Evolutionary conservation across 2,888 invertebrate genomes (phyloP), one percentile per base, ranked within the genome.

Genomic region (Ditula angustiorana): DNA sequence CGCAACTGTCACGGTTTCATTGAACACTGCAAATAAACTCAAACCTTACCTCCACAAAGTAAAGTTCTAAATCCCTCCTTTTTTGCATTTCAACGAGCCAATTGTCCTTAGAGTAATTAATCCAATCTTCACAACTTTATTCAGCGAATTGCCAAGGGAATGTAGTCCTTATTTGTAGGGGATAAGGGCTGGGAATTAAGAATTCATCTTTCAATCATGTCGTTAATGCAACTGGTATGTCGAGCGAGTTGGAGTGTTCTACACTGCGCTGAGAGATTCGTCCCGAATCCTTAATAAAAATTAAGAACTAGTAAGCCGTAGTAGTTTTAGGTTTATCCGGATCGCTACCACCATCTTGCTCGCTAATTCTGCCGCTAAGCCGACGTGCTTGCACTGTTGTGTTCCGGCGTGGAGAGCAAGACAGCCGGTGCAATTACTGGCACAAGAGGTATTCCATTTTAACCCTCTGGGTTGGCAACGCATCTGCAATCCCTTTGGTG

Each of bases 151-250:
- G 37, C 13, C 50, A 50, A 21, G 13, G 37, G 49, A 57, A 50
- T 41, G 19, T 57, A 37, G 37, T 30, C 44, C 4, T 33, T 63
- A 57, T 44, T 0, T 2, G 2, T 1, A 8, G 10, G 62, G 37
- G 44, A 57, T 57, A 57, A 62, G 49, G 56, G 33, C n/a, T 19
- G 11, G 16, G 44, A 28, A 61, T 62, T 56, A 56, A 62, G 28
- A 26, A 62, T 62, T 62, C 56, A 62, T 62, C 56, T 23, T 62
- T 62, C 49, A 62, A 62, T 62, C 61, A 62, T 47, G 61, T n/a
- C 21, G 11, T 35, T 11, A 56, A 56, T 56, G 55, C 47, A 56
- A 26, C 61, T 46, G 61, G 61, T 55, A 47, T 46, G 55, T 53
- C 46, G 26, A 46, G 46, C 19, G 24, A 16, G 37, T 21, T 49